phyloP scores from a whole-genome alignment of 2,113 vertebrate species.

The Mesocricetus auratus region DNA sequence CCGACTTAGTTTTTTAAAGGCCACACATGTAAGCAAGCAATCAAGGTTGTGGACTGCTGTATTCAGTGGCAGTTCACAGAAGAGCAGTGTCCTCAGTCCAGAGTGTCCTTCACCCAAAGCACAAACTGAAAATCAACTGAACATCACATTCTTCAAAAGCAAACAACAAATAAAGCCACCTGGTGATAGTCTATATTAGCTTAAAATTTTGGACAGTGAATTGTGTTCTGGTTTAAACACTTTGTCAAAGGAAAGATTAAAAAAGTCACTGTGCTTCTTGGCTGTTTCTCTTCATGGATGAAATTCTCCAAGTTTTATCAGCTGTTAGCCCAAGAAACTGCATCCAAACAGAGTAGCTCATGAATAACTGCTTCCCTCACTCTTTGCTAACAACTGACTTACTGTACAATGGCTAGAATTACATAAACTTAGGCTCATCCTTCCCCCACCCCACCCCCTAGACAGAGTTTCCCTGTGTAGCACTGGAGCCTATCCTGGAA shows the following conservation, averaged over 20 bases:
- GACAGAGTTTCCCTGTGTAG: no score
- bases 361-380: neutral
- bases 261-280: slow-evolving; percentile 38
- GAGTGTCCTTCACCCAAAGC: neutral
- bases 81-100: neutral
- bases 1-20: slow-evolving; percentile 12
- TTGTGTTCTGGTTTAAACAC: slow-evolving; percentile 26
- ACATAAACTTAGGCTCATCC: slow-evolving; percentile 3
- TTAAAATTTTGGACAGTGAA: slow-evolving; percentile 35
- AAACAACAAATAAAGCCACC: slow-evolving; percentile 53
- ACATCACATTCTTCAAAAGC: slow-evolving; percentile 16
- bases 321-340: neutral
- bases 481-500: no score
- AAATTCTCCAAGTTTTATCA: slow-evolving; percentile 30
- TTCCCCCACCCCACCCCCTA: neutral
- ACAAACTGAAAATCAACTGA: slow-evolving; percentile 22
- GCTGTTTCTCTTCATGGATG: slow-evolving; percentile 20
- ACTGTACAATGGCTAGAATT: slow-evolving; percentile 33
- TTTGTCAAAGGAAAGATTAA: slow-evolving; percentile 51
- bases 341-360: slow-evolving; percentile 42
- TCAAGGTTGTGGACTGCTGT: slow-evolving; percentile 32
- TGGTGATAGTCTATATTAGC: neutral
- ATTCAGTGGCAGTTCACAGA: neutral
- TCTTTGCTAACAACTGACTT: slow-evolving; percentile 17
- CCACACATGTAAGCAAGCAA: neutral